Base-by-base conservation (phyloP, 30 jellyfish, hydroid and myxozoan genomes). In the Pelagia noctiluca region DNA sequence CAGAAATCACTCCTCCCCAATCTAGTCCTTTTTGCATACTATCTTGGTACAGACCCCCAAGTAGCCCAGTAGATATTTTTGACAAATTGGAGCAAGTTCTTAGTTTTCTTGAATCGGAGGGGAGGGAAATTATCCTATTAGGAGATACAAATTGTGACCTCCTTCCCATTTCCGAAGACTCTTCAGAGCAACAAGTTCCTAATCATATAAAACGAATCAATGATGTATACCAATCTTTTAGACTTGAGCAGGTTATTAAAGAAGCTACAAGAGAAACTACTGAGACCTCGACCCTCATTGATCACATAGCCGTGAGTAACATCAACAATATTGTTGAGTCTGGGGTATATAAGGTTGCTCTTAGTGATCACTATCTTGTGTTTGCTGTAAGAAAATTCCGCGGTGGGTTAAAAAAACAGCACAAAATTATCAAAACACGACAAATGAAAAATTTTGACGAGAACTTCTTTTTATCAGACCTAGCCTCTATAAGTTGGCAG, bases 11-110 rank as follows among this genome's bases (percentile, higher is more conserved):
- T n/a, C n/a, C n/a, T n/a, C n/a, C n/a, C n/a, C n/a, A n/a, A n/a
- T n/a, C n/a, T n/a, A n/a, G n/a, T n/a, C n/a, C n/a, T n/a, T n/a
- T n/a, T n/a, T n/a, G n/a, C n/a, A n/a, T n/a, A n/a, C n/a, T n/a
- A n/a, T n/a, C n/a, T n/a, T n/a, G n/a, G n/a, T n/a, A n/a, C n/a
- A n/a, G n/a, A n/a, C n/a, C n/a, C n/a, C n/a, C n/a, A n/a, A n/a
- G n/a, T n/a, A n/a, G n/a, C n/a, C n/a, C n/a, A n/a, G n/a, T n/a
- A n/a, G n/a, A n/a, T n/a, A n/a, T n/a, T n/a, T n/a, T n/a, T n/a
- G n/a, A n/a, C n/a, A n/a, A 42, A 42, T 42, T 42, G 57, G 57
- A 42, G 57, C 57, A 42, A 42, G 57, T 42, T 16, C 57, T 42
- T n/a, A n/a, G n/a, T n/a, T n/a, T n/a, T n/a, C n/a, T n/a, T n/a